Evolutionary conservation across 30 jellyfish, hydroid and myxozoan species (phyloP).

Genomic region (Catostylus mosaicus): DNA sequence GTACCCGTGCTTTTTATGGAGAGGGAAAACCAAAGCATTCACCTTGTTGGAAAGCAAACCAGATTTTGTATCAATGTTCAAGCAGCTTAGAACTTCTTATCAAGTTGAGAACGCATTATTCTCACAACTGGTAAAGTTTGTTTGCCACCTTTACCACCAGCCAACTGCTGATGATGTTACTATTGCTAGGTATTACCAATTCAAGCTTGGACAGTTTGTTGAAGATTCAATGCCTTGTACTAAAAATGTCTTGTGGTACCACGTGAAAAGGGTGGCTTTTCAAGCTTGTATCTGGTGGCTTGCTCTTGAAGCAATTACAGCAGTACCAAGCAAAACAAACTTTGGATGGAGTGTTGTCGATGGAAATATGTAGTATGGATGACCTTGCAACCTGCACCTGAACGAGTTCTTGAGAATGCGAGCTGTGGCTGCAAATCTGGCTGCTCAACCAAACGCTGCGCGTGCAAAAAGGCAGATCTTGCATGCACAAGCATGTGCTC

Average conservation of each 20-base stretch:
- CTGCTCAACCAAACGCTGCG: conserved; percentile 10
- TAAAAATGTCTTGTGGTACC: conserved; percentile 9
- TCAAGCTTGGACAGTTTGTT: conserved; percentile 13
- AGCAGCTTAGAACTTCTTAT: conserved; percentile 17
- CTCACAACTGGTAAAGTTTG: neutral
- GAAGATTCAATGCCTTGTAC: conserved; percentile 23
- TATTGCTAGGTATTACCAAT: conserved; percentile 4
- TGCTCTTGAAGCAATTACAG: neutral
- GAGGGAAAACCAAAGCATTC: conserved; percentile 26
- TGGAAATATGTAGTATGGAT: conserved; percentile 22
- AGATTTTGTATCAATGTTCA: conserved; percentile 1
- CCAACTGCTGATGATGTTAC: conserved; percentile 9
- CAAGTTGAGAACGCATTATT: conserved; percentile 6
- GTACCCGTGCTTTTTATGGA: conserved; percentile 30
- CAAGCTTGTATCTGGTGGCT: conserved; percentile 14
- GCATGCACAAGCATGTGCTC: conserved; percentile 28
- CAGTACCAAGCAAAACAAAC: conserved; percentile 3
- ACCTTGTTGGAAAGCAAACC: conserved; percentile 1
- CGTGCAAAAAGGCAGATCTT: conserved; percentile 19
- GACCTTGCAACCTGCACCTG: conserved; percentile 30
- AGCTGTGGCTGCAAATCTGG: conserved; percentile 24
- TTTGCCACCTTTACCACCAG: conserved; percentile 2
- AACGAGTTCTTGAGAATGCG: conserved; percentile 17
- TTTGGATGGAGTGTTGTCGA: conserved; percentile 12
- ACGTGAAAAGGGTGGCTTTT: conserved; percentile 23